Base-by-base conservation (phyloP, 2,113 vertebrate genomes). In the Perccottus glenii region DNA sequence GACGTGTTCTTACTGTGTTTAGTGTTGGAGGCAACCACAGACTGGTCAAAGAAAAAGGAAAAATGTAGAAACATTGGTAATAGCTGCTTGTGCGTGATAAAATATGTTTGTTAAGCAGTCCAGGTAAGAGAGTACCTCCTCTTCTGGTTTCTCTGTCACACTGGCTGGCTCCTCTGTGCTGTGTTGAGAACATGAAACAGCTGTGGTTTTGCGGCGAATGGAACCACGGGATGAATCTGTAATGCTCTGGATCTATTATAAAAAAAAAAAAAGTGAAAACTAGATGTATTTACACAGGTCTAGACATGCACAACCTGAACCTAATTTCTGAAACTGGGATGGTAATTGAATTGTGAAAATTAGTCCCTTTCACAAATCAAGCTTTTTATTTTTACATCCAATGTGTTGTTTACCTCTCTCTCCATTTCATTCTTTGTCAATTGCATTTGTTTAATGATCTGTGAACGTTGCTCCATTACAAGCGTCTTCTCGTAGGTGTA, bases 361-460 rank as follows among this genome's bases (percentile, higher is more conserved):
- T 2, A 40, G 5, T 36, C 33, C 10, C 32, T 36, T 6, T 40
- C 1, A 4, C 38, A 40, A 40, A 40, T 33, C 2, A 36, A 40
- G 7, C 10, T 27, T 27, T 27, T 27, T 32, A 4, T 50, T 38
- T 32, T n/a, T 56, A 44, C 5, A 5, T 16, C 44, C 63, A 9
- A 8, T 60, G 35, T 67, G 10, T 49, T 5, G 16, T 55, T 88
- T 90, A 99, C 97, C 94, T 99, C 98, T 71, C 98, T 92, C 81
- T 99, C 98, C 59, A 93, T 93, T 87, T 99, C 98, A 0, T 95
- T 99, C 92, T 99, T 99, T 73, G 98, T 98, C 59, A 99, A 91
- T 73, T 99, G 96, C 98, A 99, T 99, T 86, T 99, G 95, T 75
- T 99, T 99, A 66, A 99, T 95, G 83, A 99, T 99, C 90, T 98